These are phyloP conservation scores for Malthinus flaveolus DNA, from an alignment of 2,888 invertebrate genomes.

Conservation along the genomic window DNA sequence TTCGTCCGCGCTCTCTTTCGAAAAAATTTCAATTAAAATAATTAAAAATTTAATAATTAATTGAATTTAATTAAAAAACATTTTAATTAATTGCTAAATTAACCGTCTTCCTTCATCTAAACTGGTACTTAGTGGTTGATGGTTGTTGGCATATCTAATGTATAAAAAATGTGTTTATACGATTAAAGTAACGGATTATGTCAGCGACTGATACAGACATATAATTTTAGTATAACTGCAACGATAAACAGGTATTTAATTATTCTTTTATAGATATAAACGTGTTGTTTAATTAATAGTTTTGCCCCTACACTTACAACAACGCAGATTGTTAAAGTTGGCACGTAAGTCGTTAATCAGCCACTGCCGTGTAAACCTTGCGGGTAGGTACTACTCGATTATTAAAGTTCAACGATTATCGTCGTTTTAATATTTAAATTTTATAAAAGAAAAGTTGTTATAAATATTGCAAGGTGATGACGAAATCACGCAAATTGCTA, in stretches of 20 bases:
- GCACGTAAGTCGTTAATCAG: slow-evolving; percentile 48
- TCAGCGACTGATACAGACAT: slow-evolving; percentile 23
- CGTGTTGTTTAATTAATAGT: slow-evolving; percentile 49
- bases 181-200: slow-evolving; percentile 21
- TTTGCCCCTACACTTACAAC: slow-evolving; percentile 39
- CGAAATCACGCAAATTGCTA: slow-evolving; percentile 9
- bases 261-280: slow-evolving; percentile 47
- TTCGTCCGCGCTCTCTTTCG: too few species aligned
- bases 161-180: slow-evolving; percentile 10
- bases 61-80: too few species aligned
- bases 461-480: slow-evolving; percentile 21
- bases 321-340: slow-evolving; percentile 48
- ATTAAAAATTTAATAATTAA: too few species aligned
- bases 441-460: slow-evolving; percentile 18
- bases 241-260: slow-evolving; percentile 47
- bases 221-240: slow-evolving; percentile 34
- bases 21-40: too few species aligned
- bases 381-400: slow-evolving; percentile 40
- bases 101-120: too few species aligned
- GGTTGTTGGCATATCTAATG: not conserved
- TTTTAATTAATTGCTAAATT: too few species aligned
- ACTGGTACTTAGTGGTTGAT: slow-evolving; percentile 2
- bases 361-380: slow-evolving; percentile 40
- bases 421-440: slow-evolving; percentile 23
- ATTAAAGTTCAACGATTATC: slow-evolving; percentile 35